Evolutionary conservation across 1,140 invertebrate species (phyloP).

Genomic region (Neotoxoptera formosana): DNA sequence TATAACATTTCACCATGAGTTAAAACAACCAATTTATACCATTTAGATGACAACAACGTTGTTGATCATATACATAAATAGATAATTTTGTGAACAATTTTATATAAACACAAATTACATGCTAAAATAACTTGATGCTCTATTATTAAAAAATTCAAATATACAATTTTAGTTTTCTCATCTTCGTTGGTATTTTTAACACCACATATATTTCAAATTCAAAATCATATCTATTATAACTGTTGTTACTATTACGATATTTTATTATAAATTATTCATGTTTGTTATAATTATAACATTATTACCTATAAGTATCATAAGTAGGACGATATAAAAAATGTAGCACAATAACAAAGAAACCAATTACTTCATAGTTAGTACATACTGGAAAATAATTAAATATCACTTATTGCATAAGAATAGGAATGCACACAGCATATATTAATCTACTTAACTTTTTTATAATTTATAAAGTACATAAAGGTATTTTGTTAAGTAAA

Average conservation of each 20-base stretch:
- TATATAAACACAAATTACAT: background rate
- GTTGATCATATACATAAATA: background rate
- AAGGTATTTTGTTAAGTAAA: background rate
- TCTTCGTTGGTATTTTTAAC: background rate
- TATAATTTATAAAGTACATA: background rate
- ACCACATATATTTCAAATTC: background rate
- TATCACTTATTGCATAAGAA: background rate
- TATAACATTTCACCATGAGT: background rate
- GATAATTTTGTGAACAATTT: background rate
- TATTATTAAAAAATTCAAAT: background rate
- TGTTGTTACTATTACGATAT: background rate
- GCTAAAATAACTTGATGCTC: background rate
- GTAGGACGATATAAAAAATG: background rate
- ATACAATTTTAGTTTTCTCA: background rate
- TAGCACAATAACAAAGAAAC: background rate
- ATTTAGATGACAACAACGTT: background rate
- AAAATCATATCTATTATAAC: constrained; percentile 1
- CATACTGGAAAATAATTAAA: background rate
- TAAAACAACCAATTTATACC: background rate
- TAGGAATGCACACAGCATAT: background rate
- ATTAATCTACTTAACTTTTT: background rate
- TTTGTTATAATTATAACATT: background rate
- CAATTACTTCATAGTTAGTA: background rate
- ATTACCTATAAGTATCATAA: background rate
- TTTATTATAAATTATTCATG: background rate